Evolutionary conservation across 2,888 invertebrate genomes (phyloP), one percentile per base, ranked within the genome.

Genomic region (Barypeithes pellucidus): DNA sequence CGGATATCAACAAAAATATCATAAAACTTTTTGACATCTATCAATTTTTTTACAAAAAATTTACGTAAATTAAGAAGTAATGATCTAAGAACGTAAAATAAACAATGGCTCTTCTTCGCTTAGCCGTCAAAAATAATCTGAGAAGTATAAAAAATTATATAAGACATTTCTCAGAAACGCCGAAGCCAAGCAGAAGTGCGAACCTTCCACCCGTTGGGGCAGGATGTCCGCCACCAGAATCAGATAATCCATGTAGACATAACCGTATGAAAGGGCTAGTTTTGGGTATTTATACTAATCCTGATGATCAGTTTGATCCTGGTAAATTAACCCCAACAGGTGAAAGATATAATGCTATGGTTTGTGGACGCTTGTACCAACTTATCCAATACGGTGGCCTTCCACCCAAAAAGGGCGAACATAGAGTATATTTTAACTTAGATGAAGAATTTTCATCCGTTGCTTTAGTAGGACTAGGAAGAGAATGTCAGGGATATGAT

Each of bases 381-480:
- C 85, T 89, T 24, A 61, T 87, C 20, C 78, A 79, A 66, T 82
- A 80, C 52, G 78, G 85, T 7, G 86, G 86, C 45, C 90, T 84
- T 80, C 90, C 84, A 74, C 89, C 87, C 85, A 88, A 72, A 82
- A 85, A 85, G 81, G 90, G 82, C 81, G 90, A 86, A 86, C 89
- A 87, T 1, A 88, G 93, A 76, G 86, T 92, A 9, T 90, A 92
- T 80, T 93, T 89, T 81, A 91, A 90, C 77, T 81, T 93, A 29
- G 91, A 92, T 77, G 87, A 88, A 0, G 86, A 88, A 33, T 93
- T 90, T 81, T 89, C 89, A 0, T 90, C 88, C 43, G 90, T 94
- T 0, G 93, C 92, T 5, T 89, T 95, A 5, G 91, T 92, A n/a
- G 93, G 94, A 14, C 86, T 95, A 41, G 95, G 94, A 4, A 88